These are phyloP conservation scores for Dasyprocta punctata DNA, from an alignment of 2,113 vertebrate species.

Conservation along the genomic window DNA sequence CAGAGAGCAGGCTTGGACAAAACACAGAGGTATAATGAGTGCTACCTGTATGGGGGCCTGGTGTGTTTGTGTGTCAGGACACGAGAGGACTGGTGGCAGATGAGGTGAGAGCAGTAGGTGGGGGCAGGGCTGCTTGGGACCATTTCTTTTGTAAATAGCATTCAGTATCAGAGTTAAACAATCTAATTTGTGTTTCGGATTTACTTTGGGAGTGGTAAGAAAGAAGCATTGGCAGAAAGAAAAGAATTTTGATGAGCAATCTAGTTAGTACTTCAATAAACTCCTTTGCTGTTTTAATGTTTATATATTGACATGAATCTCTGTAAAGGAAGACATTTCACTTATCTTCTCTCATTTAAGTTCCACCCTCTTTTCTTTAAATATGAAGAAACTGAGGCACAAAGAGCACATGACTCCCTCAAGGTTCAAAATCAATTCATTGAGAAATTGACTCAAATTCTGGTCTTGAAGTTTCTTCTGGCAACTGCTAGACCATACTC, in stretches of 20 bases:
- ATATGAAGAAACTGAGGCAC: neutral
- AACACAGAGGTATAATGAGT: neutral
- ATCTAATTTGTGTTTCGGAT: neutral
- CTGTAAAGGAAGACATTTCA: neutral
- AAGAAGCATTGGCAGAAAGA: neutral
- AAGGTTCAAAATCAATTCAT: constrained; percentile 38
- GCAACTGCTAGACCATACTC: constrained; percentile 61
- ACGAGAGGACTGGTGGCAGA: neutral
- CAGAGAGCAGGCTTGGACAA: neutral
- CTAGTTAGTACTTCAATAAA: neutral
- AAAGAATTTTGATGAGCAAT: neutral
- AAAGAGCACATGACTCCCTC: neutral
- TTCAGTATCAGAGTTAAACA: neutral
- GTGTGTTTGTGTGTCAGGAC: neutral
- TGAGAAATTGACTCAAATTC: constrained; percentile 34
- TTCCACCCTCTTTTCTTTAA: neutral
- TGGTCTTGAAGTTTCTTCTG: constrained; percentile 37
- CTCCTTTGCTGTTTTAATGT: neutral
- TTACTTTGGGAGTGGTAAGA: neutral
- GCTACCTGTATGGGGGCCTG: neutral
- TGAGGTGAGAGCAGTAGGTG: neutral
- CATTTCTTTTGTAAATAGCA: neutral
- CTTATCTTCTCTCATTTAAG: neutral
- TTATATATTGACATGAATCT: neutral
- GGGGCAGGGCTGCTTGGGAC: neutral